Base-by-base conservation (phyloP, 2,113 vertebrate species). In the Parus major region DNA sequence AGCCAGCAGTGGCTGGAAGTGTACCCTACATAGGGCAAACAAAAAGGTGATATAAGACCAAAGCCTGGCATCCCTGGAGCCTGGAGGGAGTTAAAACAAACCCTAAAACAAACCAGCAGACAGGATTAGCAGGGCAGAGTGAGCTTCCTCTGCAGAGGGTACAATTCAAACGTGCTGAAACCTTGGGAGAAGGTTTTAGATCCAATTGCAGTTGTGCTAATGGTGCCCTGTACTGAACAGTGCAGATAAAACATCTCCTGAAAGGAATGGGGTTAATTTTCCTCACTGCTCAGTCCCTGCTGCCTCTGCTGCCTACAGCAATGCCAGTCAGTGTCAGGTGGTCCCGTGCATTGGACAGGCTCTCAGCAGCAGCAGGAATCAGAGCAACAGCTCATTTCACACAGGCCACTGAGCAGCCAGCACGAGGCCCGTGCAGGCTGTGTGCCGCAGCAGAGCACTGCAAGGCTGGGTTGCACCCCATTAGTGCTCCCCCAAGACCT, bases 361-460 rank as follows among this genome's bases (percentile, higher is more conserved):
- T 25, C 86, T 91, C 70, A 53, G 70, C 73, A 81, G 23, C 15
- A 2, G 47, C 78, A 76, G 82, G 49, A 96, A 85, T 68, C 75
- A 88, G 79, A 88, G 33, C 87, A 96, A 66, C 65, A 79, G 72
- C 72, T 90, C 60, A 61, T 94, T 96, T 75, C 69, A 76, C 60
- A 78, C 91, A 94, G 95, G 91, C 95, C 94, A 95, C 63, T 86
- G 92, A 95, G 56, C 95, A 92, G 78, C 39, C 59, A 86, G 85
- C 3, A 0, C 0, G 1, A 78, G 52, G 77, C 35, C 69, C 23
- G 16, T 24, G 79, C 87, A 82, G 82, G 41, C 75, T 68, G 12
- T 19, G 83, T 13, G 36, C 63, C 49, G 76, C 71, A 92, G 85
- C 75, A 73, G 69, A 88, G 81, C 4, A 20, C 64, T 27, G 71